Percentiles rank a stretch among this genome's conserved stretches.
Conservation (phyloP, 2,888 invertebrate species). For the Chromoteleia sp. region DNA sequence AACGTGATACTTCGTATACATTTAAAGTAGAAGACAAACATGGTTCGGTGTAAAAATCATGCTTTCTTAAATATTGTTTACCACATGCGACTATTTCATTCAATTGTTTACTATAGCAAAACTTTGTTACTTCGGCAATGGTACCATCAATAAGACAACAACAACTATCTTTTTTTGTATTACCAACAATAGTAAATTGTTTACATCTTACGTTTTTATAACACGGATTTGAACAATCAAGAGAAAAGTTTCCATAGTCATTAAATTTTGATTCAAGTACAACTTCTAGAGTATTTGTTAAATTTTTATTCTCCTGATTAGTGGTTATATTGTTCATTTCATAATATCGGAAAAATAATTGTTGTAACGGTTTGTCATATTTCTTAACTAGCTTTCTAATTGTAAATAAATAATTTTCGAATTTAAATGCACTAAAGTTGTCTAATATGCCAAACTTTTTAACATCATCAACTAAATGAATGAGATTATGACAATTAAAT, state of each 20-base stretch:
- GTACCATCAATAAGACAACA: constrained; percentile 9
- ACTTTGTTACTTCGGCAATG: constrained; percentile 9
- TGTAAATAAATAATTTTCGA: constrained; percentile 43
- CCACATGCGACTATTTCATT: constrained; percentile 25
- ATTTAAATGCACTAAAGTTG: constrained; percentile 48
- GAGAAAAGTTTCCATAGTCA: neutral
- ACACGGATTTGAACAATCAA: constrained; percentile 22
- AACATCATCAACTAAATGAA: constrained; percentile 49
- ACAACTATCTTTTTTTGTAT: constrained; percentile 22
- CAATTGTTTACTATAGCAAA: constrained; percentile 13
- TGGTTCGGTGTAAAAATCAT: constrained; percentile 28
- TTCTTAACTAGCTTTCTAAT: constrained; percentile 50
- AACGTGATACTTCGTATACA: constrained; percentile 21
- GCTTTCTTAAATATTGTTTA: constrained; percentile 19
- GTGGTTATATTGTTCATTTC: constrained; percentile 28
- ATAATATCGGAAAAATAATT: constrained; percentile 40
- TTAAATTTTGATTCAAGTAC: constrained; percentile 11
- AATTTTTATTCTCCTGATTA: constrained; percentile 11
- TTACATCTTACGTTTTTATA: constrained; percentile 18
- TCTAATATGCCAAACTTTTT: constrained; percentile 41
- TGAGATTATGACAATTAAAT: constrained; percentile 45
- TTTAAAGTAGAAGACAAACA: constrained; percentile 26
- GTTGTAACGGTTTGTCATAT: constrained; percentile 41
- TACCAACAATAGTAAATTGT: constrained; percentile 7
- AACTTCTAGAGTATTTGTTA: constrained; percentile 19